Evolutionary conservation across 2,113 vertebrate species (phyloP), one percentile per base, ranked within the genome.

Genomic region (Progne subis): DNA sequence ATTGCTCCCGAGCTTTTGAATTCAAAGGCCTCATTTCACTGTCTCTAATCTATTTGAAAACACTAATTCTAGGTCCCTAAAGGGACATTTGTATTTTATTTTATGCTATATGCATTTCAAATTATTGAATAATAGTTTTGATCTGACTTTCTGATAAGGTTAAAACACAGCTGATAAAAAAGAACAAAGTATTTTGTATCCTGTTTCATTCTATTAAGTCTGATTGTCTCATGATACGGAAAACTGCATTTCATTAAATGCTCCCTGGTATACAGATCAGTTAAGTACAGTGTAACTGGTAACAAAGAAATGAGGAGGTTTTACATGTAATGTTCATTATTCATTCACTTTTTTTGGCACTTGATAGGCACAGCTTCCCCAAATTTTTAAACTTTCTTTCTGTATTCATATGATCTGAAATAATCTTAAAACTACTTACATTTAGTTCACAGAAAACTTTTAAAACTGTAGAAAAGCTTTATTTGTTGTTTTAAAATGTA

Each of bases 151-250:
- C 39, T 89, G 94, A 72, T 94, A 94, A 95, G 21, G 25, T 46
- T 93, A 93, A 97, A 95, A 70, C 75, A 78, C 29, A 92, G 55
- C 8, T 69, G 61, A 90, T 92, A 25, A 39, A 74, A 95, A 94
- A 90, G 71, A 90, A 78, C 44, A 50, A 83, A 88, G 24, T 53
- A 81, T 39, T 90, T 95, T 88, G 5, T 71, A 80, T 70, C 32
- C 10, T 88, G 21, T 41, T 82, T 60, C 24, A 31, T 86, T 76
- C 19, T 69, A 28, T 78, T 90, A 85, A 34, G 18, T 71, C 14
- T 70, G 7, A 85, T 70, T 68, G 3, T 93, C 16, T 59, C 78
- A 37, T 90, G 53, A 57, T 50, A 49, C 25, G 46, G 39, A 90
- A 91, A 90, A 37, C 8, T 85, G 10, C 18, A 57, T 87, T 31